Base-by-base conservation (phyloP, 1,140 invertebrate genomes). In the Brachionus asplanchnoidis region DNA sequence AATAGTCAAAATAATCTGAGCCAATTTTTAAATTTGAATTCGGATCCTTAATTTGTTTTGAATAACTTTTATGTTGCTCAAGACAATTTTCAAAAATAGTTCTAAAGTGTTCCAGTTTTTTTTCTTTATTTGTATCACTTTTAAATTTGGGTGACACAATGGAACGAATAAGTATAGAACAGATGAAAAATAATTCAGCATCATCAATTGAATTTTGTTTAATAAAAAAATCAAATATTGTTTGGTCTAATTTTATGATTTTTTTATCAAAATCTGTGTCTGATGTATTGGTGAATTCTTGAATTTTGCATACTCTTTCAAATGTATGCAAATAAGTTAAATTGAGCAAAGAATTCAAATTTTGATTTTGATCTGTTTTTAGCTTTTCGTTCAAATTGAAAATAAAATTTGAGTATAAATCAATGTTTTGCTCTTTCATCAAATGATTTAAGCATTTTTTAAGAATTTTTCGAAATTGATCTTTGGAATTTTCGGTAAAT, bases 361-460 rank as follows among this genome's bases (percentile, higher is more conserved):
- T 77, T 0, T 77, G 20, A 8, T 9, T 20, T 60, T 23, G n/a
- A 12, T 77, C 23, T 14, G 3, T 26, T 28, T 77, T 50, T 75
- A 75, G 20, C 17, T 75, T 77, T 50, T 77, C 11, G 12, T 46
- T 14, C 42, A 77, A 50, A 26, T 12, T 77, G 3, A 12, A 23
- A 28, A 77, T 23, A 77, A 77, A 77, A 77, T 26, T 32, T 9
- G 40, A 8, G 23, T 36, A 77, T 4, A 50, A 11, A 26, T 77
- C 73, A 50, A 77, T 77, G 26, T 77, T 77, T 50, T 77, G 42
- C 12, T 77, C 73, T 77, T 77, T 77, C 23, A 77, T 14, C 42
- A 50, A 50, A 4, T 50, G 46, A 50, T 26, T 23, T 14, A 77
- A 14, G 3, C 42, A 36, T 50, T 77, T 77, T 50, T 77, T 77